These are phyloP conservation scores for Diplolepis rosae DNA, from an alignment of 2,888 invertebrate genomes.

Conservation along the genomic window DNA sequence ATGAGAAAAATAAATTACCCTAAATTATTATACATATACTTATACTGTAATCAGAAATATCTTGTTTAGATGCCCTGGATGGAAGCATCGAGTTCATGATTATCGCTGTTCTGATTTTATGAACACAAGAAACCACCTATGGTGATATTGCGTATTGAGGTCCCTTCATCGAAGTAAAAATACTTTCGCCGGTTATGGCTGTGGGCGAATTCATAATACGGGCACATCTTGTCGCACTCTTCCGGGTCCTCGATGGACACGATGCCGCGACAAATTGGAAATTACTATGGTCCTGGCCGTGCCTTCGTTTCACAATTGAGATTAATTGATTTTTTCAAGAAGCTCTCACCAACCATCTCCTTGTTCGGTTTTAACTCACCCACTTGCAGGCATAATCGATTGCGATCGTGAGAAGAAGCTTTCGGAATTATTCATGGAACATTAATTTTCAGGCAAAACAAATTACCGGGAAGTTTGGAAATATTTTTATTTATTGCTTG, in stretches of 20 bases:
- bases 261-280: slow-evolving; percentile 70
- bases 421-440: neutral
- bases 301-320: slow-evolving; percentile 52
- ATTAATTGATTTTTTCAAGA: slow-evolving; percentile 60
- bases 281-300: slow-evolving; percentile 55
- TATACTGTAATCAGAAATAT: neutral
- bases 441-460: neutral
- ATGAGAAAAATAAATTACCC: too few species aligned
- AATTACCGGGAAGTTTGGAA: slow-evolving; percentile 6
- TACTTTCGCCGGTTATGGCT: slow-evolving; percentile 44
- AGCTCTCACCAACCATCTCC: neutral
- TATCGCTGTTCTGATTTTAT: slow-evolving; percentile 1
- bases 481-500: too few species aligned
- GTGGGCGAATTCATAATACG: slow-evolving; percentile 18
- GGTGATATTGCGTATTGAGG: neutral
- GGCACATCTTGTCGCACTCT: slow-evolving; percentile 32
- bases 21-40: too few species aligned
- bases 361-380: slow-evolving; percentile 9
- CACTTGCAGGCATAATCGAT: slow-evolving; percentile 18
- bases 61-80: neutral
- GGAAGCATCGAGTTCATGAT: neutral
- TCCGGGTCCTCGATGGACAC: slow-evolving; percentile 46
- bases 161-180: slow-evolving; percentile 32
- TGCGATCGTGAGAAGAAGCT: neutral
- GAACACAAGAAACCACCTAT: neutral